Evolutionary conservation across 2,888 invertebrate genomes (phyloP).

Genomic region (Eupithecia subfuscata): DNA sequence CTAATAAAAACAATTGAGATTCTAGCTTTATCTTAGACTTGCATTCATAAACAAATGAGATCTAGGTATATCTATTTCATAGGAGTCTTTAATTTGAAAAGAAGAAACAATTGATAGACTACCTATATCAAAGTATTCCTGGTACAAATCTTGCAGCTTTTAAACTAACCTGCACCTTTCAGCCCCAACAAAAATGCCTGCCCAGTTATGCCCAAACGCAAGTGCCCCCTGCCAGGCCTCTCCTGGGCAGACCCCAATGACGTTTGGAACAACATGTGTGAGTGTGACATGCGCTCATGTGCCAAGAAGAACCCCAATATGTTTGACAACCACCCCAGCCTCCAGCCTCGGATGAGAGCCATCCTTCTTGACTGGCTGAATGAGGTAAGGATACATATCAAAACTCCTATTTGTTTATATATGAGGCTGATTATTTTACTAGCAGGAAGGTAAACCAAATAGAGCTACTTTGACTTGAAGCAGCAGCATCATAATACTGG

Average conservation of each 20-base stretch:
- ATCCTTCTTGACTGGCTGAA: constrained; percentile 98
- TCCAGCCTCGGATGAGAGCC: constrained; percentile 96
- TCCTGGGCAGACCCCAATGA: constrained; percentile 93
- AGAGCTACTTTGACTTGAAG: not conserved
- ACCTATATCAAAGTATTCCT: not conserved
- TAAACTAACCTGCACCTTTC: constrained; percentile 33
- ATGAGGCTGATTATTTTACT: not conserved
- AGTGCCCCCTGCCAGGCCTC: constrained; percentile 88
- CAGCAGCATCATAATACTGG: not conserved
- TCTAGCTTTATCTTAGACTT: not conserved
- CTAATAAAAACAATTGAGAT: not conserved
- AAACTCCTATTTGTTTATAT: not conserved
- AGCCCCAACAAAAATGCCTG: constrained; percentile 72
- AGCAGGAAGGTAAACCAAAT: not conserved
- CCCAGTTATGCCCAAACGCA: constrained; percentile 79
- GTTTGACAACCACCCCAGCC: constrained; percentile 92
- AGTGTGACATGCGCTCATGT: constrained; percentile 90
- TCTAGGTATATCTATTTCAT: not conserved
- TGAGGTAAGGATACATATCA: constrained; percentile 87
- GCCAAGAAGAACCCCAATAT: constrained; percentile 88
- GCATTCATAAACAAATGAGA: not conserved
- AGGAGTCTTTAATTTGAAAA: not conserved
- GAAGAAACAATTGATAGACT: not conserved
- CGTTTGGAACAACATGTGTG: constrained; percentile 95
- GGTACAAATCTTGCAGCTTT: not conserved